Percentiles rank a stretch among this genome's conserved stretches.
phyloP scores from a whole-genome alignment of 2,888 invertebrate species.

The Baronia brevicornis region DNA sequence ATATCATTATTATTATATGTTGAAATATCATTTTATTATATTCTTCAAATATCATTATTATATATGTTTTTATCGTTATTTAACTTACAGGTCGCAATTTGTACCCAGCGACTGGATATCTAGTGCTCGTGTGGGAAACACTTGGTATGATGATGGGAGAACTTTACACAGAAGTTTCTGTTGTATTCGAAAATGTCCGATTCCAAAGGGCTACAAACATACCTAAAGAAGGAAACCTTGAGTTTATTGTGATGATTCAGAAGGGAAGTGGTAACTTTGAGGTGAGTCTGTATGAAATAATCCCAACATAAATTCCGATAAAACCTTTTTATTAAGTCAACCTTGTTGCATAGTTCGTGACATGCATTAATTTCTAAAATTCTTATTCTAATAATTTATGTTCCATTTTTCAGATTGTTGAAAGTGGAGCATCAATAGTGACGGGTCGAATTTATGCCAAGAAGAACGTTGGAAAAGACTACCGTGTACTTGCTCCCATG shows the following conservation, averaged over 20 bases:
- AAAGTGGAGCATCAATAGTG: slow-evolving; percentile 81
- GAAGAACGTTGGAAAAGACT: slow-evolving; percentile 72
- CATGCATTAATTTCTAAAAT: too few species aligned
- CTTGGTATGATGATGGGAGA: slow-evolving; percentile 82
- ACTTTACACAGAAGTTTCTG: slow-evolving; percentile 81
- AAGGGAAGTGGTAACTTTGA: slow-evolving; percentile 81
- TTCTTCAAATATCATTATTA: too few species aligned
- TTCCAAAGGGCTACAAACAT: slow-evolving; percentile 90
- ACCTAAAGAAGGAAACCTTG: slow-evolving; percentile 78
- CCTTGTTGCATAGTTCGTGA: too few species aligned
- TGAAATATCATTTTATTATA: too few species aligned
- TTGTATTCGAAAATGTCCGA: slow-evolving; percentile 89
- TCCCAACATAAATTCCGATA: neutral
- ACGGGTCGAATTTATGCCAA: slow-evolving; percentile 80
- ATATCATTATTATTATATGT: too few species aligned
- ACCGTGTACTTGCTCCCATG: slow-evolving; percentile 58
- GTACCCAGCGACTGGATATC: slow-evolving; percentile 90
- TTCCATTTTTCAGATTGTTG: slow-evolving; percentile 70
- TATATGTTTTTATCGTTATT: neutral
- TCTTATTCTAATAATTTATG: neutral
- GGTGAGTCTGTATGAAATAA: slow-evolving; percentile 47
- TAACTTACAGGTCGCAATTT: slow-evolving; percentile 77
- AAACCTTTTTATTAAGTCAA: too few species aligned
- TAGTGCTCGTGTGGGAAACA: slow-evolving; percentile 85
- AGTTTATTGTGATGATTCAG: slow-evolving; percentile 81